Conservation (phyloP, 1,140 invertebrate species). For the Tachypleus tridentatus region DNA sequence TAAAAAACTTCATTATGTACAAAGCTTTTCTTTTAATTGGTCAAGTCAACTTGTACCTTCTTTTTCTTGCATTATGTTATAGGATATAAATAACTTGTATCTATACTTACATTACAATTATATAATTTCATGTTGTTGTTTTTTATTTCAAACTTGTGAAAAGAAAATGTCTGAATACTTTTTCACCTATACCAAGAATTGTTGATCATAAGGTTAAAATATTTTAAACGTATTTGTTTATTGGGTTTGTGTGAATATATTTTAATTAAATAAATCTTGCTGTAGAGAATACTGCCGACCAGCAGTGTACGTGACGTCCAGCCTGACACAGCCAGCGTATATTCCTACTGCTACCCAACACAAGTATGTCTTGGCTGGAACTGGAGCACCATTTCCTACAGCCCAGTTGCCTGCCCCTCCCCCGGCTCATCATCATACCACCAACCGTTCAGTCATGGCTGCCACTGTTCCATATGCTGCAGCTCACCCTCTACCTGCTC, state of each 20-base stretch:
- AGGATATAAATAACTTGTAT: too few relatives aligned
- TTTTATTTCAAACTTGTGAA: too few relatives aligned
- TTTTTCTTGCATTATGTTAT: too few relatives aligned
- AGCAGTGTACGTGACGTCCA: conserved; percentile 25
- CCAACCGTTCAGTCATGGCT: conserved; percentile 12
- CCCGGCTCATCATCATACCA: conserved; percentile 23
- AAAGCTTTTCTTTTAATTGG: too few relatives aligned
- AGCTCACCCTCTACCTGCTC: conserved; percentile 13
- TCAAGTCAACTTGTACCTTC: too few relatives aligned
- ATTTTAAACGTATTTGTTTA: too few relatives aligned
- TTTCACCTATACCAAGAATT: too few relatives aligned
- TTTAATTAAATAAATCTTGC: conserved; percentile 2
- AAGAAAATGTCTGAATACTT: too few relatives aligned
- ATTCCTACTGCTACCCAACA: conserved; percentile 21
- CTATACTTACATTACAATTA: too few relatives aligned
- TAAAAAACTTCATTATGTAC: too few relatives aligned
- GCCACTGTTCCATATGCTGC: conserved; percentile 15
- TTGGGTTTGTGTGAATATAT: background rate
- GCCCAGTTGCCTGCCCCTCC: conserved; percentile 20
- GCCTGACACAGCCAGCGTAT: conserved; percentile 21
- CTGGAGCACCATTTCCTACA: conserved; percentile 11
- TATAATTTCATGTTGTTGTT: too few relatives aligned
- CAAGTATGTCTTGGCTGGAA: conserved; percentile 22
- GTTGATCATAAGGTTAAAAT: too few relatives aligned
- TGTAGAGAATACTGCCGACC: conserved; percentile 26